Base-by-base conservation (phyloP, 2,888 invertebrate genomes). In the Eristalis pertinax region DNA sequence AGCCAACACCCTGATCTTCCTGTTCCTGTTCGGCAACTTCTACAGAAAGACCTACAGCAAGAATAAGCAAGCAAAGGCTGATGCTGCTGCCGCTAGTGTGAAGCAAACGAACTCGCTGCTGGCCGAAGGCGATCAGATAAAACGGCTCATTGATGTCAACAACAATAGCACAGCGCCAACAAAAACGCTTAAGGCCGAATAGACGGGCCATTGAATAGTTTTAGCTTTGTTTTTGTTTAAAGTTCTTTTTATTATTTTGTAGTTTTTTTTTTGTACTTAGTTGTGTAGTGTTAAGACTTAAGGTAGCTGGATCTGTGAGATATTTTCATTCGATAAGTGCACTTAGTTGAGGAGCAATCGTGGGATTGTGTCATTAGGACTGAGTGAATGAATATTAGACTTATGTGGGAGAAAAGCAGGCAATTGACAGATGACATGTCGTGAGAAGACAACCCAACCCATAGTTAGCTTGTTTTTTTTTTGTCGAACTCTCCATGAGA, bases 1-100 rank as follows among this genome's bases (percentile, higher is more conserved):
- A 26, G 93, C 93, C 87, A 94, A 95, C 89, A 93, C 94, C 2
- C 79, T 93, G 35, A 94, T 95, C 64, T 95, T 95, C 91, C 92
- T 95, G 15, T 94, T 94, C 89, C 93, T 95, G 72, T 95, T 95
- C 91, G 92, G 94, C 65, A 94, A 94, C 88, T 95, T 95, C 91
- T 95, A 95, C 90, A 92, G 93, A 79, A 94, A 94, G 90, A 93
- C 95, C 0, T 95, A 95, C 91, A 92, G 91, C 62, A 92, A 92
- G 79, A 90, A 90, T 64, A 90, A 91, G 78, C 89, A 89, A 43
- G 80, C 90, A 1, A 90, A 90, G 4, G 89, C 89, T 13, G 89
- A 91, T 8, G 90, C 91, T 0, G 84, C 91, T 15, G 88, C 24
- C 13, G 22, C 88, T 22, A 74, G 76, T 68, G 62, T 24, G 78